Evolutionary conservation across 2,797 vertebrate species (phyloP), one percentile per base, ranked within the genome.

Genomic region (Lepus oiostolus): DNA sequence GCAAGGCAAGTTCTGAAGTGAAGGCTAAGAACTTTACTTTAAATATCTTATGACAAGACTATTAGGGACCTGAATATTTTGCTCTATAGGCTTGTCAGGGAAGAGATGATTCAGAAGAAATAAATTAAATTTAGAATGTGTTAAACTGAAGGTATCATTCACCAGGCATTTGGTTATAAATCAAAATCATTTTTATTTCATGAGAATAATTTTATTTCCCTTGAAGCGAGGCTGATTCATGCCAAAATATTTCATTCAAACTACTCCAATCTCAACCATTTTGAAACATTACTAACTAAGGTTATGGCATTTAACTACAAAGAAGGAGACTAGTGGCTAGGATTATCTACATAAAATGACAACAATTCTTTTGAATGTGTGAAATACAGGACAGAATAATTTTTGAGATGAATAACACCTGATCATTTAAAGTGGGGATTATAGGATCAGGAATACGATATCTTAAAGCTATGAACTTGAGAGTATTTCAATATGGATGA

Each of bases 151-250:
- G 21, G 16, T 83, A 90, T 85, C 38, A 62, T 84, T 81, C 60
- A 89, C 50, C 58, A 75, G 11, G 6, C 28, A 52, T 85, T 92
- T 90, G 32, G 17, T 83, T 88, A 79, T 83, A 72, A 91, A 84
- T 87, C 58, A 96, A 94, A 95, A 63, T 58, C 26, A 52, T 76
- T 94, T 88, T 81, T 83, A 68, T 76, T 91, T 88, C 42, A 79
- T 52, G 72, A 90, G 58, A 82, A 72, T n/a, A 86, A 62, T 79
- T 92, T 93, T 88, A 13, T 81, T 93, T 93, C 85, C 13, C 24
- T 70, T 93, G 75, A 95, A 96, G 74, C 35, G 92, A 94, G 16
- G 7, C 12, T 68, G 67, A 82, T 93, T 93, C 85, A 92, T 80
- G 52, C 19, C 42, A 79, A 85, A 74, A 72, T 12, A 86, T 35